Percentiles rank a stretch among this genome's conserved stretches.
These are phyloP conservation scores for Campoplex capitator DNA, from an alignment of 2,888 invertebrate species.

Conservation along the genomic window DNA sequence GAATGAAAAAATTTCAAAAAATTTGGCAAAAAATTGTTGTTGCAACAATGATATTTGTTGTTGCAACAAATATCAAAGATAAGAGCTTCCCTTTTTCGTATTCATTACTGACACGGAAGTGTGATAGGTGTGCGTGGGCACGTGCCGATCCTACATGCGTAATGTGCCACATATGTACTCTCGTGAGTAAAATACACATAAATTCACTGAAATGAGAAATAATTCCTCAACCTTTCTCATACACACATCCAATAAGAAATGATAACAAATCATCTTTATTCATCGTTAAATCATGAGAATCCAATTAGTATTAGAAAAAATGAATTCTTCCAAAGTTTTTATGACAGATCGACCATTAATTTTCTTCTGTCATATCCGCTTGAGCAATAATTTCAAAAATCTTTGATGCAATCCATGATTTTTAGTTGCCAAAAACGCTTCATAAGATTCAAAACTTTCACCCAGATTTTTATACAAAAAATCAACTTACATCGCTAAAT, in stretches of 20 bases:
- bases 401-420: background rate
- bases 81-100: background rate
- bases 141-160: conserved; percentile 45
- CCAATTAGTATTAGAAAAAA: background rate
- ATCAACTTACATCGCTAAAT: background rate
- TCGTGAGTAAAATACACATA: conserved; percentile 74
- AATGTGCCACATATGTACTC: conserved; percentile 30
- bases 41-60: background rate
- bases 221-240: conserved; percentile 75
- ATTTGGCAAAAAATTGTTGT: background rate
- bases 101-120: conserved; percentile 40
- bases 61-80: background rate
- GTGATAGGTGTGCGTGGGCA: conserved; percentile 57
- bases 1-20: background rate
- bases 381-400: background rate
- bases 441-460: background rate
- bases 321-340: background rate
- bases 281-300: conserved; percentile 72
- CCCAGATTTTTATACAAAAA: background rate
- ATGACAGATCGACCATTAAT: background rate
- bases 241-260: conserved; percentile 71
- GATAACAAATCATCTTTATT: conserved; percentile 81
- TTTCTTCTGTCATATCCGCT: background rate
- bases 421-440: background rate
- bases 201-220: conserved; percentile 74